Evolutionary conservation across 2,113 vertebrate genomes (phyloP).

Genomic region (Protobothrops mucrosquamatus): DNA sequence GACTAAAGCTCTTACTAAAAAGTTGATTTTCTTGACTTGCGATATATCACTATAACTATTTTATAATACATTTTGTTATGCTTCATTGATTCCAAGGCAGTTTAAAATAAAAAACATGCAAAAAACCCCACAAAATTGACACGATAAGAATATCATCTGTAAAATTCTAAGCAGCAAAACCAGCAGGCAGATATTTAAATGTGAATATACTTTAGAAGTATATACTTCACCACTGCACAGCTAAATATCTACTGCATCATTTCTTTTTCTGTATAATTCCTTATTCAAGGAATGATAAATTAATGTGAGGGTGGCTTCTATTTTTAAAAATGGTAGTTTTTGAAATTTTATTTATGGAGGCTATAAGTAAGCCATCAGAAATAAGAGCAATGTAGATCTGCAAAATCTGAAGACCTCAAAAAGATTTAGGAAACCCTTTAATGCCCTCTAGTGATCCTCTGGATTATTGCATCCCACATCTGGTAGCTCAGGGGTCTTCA

Average conservation of each 20-base stretch:
- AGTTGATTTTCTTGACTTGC: not conserved
- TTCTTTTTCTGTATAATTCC: not conserved
- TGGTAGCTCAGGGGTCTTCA: not conserved
- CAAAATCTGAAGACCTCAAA: not conserved
- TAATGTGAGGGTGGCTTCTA: not conserved
- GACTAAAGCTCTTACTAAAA: not conserved
- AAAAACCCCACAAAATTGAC: not conserved
- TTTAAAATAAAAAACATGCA: not conserved
- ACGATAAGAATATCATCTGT: not conserved
- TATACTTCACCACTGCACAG: not conserved
- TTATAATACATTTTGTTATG: not conserved
- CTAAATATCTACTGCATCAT: not conserved
- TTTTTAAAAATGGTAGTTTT: not conserved
- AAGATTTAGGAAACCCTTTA: not conserved
- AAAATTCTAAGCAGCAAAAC: not conserved
- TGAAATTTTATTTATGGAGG: not conserved
- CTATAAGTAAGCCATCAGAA: not conserved
- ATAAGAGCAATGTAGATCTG: not conserved
- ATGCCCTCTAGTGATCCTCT: not conserved
- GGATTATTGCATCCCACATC: not conserved
- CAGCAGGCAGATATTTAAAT: not conserved
- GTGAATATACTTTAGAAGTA: not conserved
- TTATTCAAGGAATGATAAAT: not conserved
- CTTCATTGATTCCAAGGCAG: not conserved
- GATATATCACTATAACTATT: not conserved